A percentile compares a stretch with the other conserved stretches of the same genome.
Evolutionary conservation across 2,797 vertebrate species (phyloP).

Genomic region (Coregonus suidteri): DNA sequence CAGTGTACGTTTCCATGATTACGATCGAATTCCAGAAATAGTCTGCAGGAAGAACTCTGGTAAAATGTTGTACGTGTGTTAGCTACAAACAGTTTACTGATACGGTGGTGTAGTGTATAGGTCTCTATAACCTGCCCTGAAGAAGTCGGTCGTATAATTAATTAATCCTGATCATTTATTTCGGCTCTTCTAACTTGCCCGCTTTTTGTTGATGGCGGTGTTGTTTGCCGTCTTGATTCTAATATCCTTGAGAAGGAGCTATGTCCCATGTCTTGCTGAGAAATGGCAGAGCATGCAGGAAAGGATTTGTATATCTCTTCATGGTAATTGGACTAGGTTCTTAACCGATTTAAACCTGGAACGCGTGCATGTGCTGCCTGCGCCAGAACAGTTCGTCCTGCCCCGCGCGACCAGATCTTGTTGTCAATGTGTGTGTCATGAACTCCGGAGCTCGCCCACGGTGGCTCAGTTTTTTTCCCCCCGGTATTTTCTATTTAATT

Average conservation of each 20-base stretch:
- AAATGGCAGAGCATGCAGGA: conserved; percentile 11
- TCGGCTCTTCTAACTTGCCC: conserved; percentile 36
- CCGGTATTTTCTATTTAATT: too few relatives aligned
- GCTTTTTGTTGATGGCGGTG: conserved; percentile 37
- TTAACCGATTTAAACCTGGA: conserved; percentile 60
- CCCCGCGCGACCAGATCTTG: conserved; percentile 14
- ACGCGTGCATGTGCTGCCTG: conserved; percentile 45
- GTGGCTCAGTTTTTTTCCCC: not conserved
- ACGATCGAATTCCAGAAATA: conserved; percentile 29
- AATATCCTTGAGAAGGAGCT: conserved; percentile 25
- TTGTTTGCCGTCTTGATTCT: conserved; percentile 28
- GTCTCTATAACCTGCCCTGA: conserved; percentile 23
- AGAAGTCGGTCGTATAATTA: conserved; percentile 19
- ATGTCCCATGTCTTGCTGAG: conserved; percentile 43
- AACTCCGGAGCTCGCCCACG: conserved; percentile 59
- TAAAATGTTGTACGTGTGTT: conserved; percentile 28
- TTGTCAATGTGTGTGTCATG: conserved; percentile 35
- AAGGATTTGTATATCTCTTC: conserved; percentile 46
- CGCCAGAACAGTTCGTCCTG: conserved; percentile 21
- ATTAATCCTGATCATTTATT: conserved; percentile 26
- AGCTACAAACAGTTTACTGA: conserved; percentile 41
- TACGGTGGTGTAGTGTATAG: conserved; percentile 20
- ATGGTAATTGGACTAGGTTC: conserved; percentile 69
- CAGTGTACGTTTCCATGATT: conserved; percentile 74
- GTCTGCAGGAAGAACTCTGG: conserved; percentile 36